phyloP scores from a whole-genome alignment of 64 coral and sea anemone species.

The Montipora cactus region DNA sequence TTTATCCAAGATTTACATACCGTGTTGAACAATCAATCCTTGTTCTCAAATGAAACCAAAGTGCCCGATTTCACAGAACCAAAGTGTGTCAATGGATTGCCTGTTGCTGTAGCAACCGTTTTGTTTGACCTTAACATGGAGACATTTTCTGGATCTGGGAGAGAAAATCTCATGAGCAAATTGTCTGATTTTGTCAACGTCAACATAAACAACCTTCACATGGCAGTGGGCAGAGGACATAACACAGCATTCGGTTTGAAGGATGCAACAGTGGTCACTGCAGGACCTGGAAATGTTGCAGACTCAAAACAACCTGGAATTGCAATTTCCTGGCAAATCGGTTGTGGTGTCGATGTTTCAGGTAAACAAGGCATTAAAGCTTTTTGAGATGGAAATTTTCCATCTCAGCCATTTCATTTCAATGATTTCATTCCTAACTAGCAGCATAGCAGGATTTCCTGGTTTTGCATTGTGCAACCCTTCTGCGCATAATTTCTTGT shows the following conservation, averaged over 20 bases:
- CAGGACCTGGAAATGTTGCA: constrained; percentile 83
- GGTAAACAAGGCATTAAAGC: neutral
- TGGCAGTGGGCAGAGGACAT: constrained; percentile 78
- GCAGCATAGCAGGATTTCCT: no score
- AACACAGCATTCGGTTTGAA: constrained; percentile 74
- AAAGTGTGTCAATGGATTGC: constrained; percentile 59
- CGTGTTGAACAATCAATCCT: constrained; percentile 31
- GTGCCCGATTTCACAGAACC: constrained; percentile 50
- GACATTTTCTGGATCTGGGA: constrained; percentile 64
- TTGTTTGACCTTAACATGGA: constrained; percentile 80
- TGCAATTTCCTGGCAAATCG: constrained; percentile 83
- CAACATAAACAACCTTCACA: constrained; percentile 36
- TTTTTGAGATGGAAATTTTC: neutral
- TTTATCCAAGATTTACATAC: constrained; percentile 75
- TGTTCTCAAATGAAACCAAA: constrained; percentile 77
- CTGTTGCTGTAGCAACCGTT: constrained; percentile 82
- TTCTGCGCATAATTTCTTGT: no score
- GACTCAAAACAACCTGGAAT: constrained; percentile 80
- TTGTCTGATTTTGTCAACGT: constrained; percentile 72
- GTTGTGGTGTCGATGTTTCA: constrained; percentile 77
- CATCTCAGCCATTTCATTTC: no score
- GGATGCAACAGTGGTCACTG: constrained; percentile 76
- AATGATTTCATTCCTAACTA: no score
- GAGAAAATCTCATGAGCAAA: constrained; percentile 60
- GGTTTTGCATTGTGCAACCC: no score